phyloP scores from a whole-genome alignment of 2,797 vertebrate species.

The Galaxias olidus region DNA sequence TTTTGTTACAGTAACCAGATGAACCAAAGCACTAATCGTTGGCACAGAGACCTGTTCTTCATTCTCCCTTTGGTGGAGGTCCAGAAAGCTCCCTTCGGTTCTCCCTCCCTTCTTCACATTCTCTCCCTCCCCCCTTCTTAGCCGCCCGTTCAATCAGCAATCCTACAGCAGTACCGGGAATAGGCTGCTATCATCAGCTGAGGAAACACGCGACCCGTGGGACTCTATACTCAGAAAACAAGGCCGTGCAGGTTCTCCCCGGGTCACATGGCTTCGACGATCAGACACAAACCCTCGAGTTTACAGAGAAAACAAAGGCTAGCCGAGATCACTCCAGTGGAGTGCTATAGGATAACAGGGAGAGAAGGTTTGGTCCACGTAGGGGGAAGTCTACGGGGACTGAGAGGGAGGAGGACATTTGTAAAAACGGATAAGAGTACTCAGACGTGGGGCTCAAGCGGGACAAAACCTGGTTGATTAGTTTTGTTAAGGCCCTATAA shows the following conservation, averaged over 20 bases:
- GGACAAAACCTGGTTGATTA: too few species aligned
- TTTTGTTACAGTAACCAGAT: constrained; percentile 31
- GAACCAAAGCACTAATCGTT: constrained; percentile 1
- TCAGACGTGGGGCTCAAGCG: too few species aligned
- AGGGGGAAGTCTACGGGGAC: too few species aligned
- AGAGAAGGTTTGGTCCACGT: constrained; percentile 10
- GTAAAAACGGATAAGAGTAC: too few species aligned
- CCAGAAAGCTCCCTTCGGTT: constrained; percentile 28
- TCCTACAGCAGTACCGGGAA: constrained; percentile 47
- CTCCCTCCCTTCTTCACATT: constrained; percentile 15
- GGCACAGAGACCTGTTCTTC: constrained; percentile 21
- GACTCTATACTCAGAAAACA: constrained; percentile 65
- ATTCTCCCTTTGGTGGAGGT: constrained; percentile 34
- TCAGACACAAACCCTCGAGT: constrained; percentile 64
- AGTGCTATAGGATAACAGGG: constrained; percentile 25
- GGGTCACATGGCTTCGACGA: constrained; percentile 60
- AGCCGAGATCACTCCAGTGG: constrained; percentile 50
- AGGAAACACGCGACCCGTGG: constrained; percentile 70
- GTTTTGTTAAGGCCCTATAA: constrained; percentile 42
- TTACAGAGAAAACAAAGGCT: constrained; percentile 35
- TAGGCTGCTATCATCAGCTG: constrained; percentile 69
- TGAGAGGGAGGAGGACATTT: too few species aligned
- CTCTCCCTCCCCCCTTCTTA: constrained; percentile 37
- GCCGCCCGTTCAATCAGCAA: constrained; percentile 56
- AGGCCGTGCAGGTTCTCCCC: constrained; percentile 54